Percentiles rank a stretch among this genome's conserved stretches.
Conservation (phyloP, 1,140 invertebrate genomes). For the Streblospio benedicti region DNA sequence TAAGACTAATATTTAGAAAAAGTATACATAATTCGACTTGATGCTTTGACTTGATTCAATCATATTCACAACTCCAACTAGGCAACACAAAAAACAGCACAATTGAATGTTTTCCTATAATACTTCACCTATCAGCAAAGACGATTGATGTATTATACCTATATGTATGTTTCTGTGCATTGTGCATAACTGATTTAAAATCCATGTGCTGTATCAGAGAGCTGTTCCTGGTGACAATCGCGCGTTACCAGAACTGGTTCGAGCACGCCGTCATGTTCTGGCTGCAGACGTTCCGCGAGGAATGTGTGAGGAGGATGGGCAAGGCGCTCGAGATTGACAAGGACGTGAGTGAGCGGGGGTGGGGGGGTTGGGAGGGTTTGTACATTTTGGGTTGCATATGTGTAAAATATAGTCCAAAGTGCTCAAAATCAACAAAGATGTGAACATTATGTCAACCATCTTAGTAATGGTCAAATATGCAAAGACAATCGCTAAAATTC, state of each 20-base stretch:
- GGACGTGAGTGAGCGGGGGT: conserved; percentile 42
- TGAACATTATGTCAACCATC: no score
- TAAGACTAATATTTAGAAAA: no score
- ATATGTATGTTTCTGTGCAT: background rate
- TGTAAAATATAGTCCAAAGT: no score
- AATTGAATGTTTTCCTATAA: no score
- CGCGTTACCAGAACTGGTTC: conserved; percentile 75
- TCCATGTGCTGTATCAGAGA: conserved; percentile 42
- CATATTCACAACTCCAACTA: no score
- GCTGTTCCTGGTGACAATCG: conserved; percentile 56
- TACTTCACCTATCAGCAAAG: background rate
- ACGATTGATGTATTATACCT: background rate
- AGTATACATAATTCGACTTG: no score
- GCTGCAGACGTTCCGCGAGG: conserved; percentile 74
- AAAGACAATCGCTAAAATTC: background rate
- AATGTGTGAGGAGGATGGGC: conserved; percentile 71
- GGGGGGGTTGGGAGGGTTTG: background rate
- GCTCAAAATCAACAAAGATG: no score
- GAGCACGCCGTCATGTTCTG: conserved; percentile 75
- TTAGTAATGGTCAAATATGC: no score
- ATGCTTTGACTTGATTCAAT: no score
- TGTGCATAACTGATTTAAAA: background rate
- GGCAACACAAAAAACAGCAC: no score
- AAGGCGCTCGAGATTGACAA: conserved; percentile 81
- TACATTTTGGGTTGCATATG: background rate